Conservation (phyloP, 2,797 vertebrate species). For the Pogoniulus pusillus region DNA sequence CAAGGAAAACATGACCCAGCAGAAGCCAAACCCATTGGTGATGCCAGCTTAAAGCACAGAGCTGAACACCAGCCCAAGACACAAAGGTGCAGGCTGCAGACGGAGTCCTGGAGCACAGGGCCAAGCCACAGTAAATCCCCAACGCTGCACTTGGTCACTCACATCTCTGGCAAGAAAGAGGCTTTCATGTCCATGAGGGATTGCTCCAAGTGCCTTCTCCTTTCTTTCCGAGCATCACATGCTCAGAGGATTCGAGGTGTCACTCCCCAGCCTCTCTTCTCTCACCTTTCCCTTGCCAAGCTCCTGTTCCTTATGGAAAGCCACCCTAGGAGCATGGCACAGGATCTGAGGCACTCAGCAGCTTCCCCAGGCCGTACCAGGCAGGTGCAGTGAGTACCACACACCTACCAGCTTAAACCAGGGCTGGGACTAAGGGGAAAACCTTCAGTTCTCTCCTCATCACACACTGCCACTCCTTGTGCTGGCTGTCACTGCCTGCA, state of each 20-base stretch:
- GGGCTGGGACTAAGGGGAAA: background rate
- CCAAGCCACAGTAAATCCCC: background rate
- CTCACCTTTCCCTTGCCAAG: background rate
- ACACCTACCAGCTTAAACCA: background rate
- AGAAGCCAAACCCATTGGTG: background rate
- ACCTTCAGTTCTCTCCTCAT: background rate
- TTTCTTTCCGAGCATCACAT: background rate
- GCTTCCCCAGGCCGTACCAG: background rate
- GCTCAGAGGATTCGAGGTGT: background rate
- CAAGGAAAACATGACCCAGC: background rate
- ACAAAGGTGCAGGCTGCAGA: background rate
- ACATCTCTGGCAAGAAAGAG: background rate
- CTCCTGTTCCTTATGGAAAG: background rate
- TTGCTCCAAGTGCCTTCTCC: background rate
- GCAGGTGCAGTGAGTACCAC: background rate
- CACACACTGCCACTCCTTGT: fast-evolving
- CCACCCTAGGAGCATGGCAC: background rate
- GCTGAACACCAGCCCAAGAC: background rate
- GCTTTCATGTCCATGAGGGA: background rate
- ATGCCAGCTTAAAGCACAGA: background rate
- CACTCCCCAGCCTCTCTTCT: background rate
- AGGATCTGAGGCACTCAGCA: background rate
- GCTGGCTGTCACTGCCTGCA: fast-evolving
- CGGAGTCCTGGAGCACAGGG: background rate
- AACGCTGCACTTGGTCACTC: background rate